Base-by-base conservation (phyloP, 2,113 vertebrate genomes). In the Guaruba guarouba region DNA sequence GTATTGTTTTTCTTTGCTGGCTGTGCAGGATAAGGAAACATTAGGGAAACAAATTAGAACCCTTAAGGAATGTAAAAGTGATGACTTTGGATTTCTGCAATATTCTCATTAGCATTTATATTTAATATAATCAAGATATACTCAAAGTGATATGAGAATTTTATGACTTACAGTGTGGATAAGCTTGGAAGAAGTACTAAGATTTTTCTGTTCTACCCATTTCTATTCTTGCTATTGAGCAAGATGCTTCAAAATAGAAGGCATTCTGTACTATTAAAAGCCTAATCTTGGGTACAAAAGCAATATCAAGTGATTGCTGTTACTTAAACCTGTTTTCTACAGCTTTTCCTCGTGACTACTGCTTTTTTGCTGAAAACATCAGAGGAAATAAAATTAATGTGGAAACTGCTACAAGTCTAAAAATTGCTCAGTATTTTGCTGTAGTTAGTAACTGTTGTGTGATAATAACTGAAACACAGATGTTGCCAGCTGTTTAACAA, bases 401-500 rank as follows among this genome's bases (percentile, higher is more conserved):
- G 61, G 66, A 93, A 91, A 91, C 68, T 54, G 39, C 82, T 84
- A 3, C n/a, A 27, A n/a, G 27, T 59, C 88, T 93, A 81, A 70
- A 90, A 88, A 52, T 63, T 91, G 64, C 88, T 95, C 87, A 79
- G 8, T 90, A 43, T 95, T 97, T 95, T 89, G 28, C 74, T 7
- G 3, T 31, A 24, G 77, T 81, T 79, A 57, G 57, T 84, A 78
- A 68, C 62, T 22, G 33, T 8, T 69, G 39, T 91, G 67, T n/a
- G 61, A 28, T 87, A 68, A 49, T 57, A 89, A 73, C 83, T 46
- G 73, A 78, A 87, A 62, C 70, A 76, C 96, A 97, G 94, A 93
- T 97, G 97, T 95, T 88, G 91, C 88, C 96, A 95, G 94, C 89
- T 95, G 79, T 73, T 91, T 73, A 77, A 63, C 82, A 84, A 1